Evolutionary conservation across 30 jellyfish, hydroid and myxozoan species (phyloP), one percentile per base, ranked within the genome.

Genomic region (Sanderia malayensis): DNA sequence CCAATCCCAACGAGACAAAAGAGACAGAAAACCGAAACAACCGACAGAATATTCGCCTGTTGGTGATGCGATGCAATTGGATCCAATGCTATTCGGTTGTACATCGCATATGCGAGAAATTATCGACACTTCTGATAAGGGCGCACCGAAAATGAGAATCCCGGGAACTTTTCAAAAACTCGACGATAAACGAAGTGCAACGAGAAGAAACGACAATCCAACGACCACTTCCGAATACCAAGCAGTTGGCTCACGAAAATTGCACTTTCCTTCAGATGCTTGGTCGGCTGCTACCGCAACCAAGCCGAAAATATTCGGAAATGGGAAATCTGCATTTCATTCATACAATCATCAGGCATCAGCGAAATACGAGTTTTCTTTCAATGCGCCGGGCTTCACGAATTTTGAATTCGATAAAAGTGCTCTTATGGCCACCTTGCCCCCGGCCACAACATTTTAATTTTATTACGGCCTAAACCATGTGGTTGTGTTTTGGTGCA

Each of bases 341-440:
- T 8, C 64, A 3, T 49, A 49, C 27, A 49, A 49, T 15, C 25
- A 49, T 4, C 4, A 18, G 6, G 2, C 27, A 2, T 4, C 27
- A 2, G 27, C 8, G 27, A 49, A 9, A 15, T 2, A 2, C 6
- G 95, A 74, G 24, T 73, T 73, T 65, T 46, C 83, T 1, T 79
- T 78, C 59, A 63, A 37, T 27, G 46, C 92, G 3, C 94, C 96
- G 0, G 96, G 85, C 11, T 87, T 79, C 58, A 21, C 74, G 10
- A 80, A 79, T 34, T 87, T 87, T 71, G 27, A 27, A 41, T 87
- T 87, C 59, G 81, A 79, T 63, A 60, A 31, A 24, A 46, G 57
- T 1, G 94, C 86, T 1, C 61, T 87, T 29, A 17, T 79, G 46
- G 81, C 85, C 13, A 79, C 90, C 4, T 44, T 79, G 4, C 90